phyloP scores from a whole-genome alignment of 2,888 invertebrate genomes.

The Drosophila fungiperda region DNA sequence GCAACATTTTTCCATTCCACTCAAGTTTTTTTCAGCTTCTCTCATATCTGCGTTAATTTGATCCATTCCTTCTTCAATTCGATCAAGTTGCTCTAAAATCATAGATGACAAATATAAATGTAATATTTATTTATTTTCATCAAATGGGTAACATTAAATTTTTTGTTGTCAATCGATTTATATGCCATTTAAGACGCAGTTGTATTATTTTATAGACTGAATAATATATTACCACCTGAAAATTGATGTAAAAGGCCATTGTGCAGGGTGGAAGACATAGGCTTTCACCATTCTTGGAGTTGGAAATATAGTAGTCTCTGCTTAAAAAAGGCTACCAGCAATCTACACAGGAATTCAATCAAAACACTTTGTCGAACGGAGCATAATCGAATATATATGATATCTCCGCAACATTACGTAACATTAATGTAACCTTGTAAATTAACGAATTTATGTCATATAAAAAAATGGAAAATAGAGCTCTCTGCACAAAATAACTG shows the following conservation, averaged over 20 bases:
- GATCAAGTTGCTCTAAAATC: constrained; percentile 96
- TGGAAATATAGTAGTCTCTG: not conserved
- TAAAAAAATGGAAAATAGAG: no score
- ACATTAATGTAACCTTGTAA: not conserved
- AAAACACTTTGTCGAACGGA: not conserved
- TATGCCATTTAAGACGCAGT: not conserved
- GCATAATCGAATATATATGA: not conserved
- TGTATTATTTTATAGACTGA: not conserved
- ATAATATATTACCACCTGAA: not conserved
- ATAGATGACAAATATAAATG: not conserved
- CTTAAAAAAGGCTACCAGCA: not conserved
- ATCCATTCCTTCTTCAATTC: constrained; percentile 99
- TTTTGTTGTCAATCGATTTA: not conserved
- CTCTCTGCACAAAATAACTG: not conserved
- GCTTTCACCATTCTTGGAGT: not conserved
- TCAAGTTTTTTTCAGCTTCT: constrained; percentile 99
- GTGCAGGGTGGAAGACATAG: not conserved
- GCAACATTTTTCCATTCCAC: constrained; percentile 99
- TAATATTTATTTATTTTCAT: not conserved
- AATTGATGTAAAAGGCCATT: not conserved
- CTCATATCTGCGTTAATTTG: constrained; percentile 99
- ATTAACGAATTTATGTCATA: not conserved
- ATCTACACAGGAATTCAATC: not conserved
- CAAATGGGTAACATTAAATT: not conserved
- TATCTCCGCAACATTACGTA: not conserved